Base-by-base conservation (phyloP, 2,888 invertebrate genomes). In the Drosophila diplacantha region DNA sequence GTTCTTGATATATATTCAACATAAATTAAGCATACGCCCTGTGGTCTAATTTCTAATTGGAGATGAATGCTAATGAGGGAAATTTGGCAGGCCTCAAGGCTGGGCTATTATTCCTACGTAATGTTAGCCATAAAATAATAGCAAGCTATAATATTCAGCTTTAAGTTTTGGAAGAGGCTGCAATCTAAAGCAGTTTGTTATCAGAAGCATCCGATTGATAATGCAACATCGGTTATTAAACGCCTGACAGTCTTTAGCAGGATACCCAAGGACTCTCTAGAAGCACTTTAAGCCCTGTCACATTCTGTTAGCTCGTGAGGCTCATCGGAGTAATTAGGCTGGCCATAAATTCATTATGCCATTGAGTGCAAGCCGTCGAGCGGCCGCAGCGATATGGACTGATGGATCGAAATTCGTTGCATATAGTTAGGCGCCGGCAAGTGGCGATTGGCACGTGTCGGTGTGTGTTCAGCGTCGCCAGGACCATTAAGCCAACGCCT, bases 401-500 rank as follows among this genome's bases (percentile, higher is more conserved):
- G 60, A 32, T 22, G 61, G 67, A 37, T 67, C 37, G 35, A 41
- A 68, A 52, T 53, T 47, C 61, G 67, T 38, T 60, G 71, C 69
- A 68, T 59, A 55, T 37, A 26, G 38, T 24, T 55, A 41, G 54
- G 39, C 64, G 43, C 43, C 34, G 72, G 38, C n/a, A 24, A 56
- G 56, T 32, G 44, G 37, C 58, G 58, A 59, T 59, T 59, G 58
- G 57, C 73, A 63, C 61, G 59, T 58, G 72, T 55, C 60, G 22
- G 37, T 58, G 59, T 59, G 32, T 57, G 55, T 50, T 34, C 29
- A 12, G 16, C 59, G 66, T 53, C 67, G 66, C 67, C 66, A 66
- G 60, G 60, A 55, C 54, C 60, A 74, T 73, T 73, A 69, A 60
- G 62, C 35, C 60, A 60, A 32, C 53, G 67, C 53, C 53, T 60